These are phyloP conservation scores for Epizoanthus rinbou DNA, from an alignment of 92 coral and sea anemone genomes.

Conservation along the genomic window DNA sequence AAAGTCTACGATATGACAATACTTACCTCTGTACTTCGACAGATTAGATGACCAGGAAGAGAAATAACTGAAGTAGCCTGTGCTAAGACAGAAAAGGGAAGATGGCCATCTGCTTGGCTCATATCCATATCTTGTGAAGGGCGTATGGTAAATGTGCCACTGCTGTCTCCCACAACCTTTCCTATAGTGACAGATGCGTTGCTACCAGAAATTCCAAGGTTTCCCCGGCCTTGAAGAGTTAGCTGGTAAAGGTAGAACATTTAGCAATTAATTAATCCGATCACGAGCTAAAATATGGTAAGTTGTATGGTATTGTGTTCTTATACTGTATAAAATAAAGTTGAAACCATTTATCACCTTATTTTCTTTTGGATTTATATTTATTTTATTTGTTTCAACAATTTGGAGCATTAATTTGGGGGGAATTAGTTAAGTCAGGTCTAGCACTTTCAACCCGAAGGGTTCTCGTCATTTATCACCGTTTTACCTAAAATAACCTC, in stretches of 20 bases:
- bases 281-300: too few species aligned
- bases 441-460: too few species aligned
- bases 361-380: too few species aligned
- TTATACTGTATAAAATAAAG: too few species aligned
- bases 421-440: too few species aligned
- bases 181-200: constrained; percentile 47
- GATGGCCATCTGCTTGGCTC: constrained; percentile 52
- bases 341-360: too few species aligned
- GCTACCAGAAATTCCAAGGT: constrained; percentile 56
- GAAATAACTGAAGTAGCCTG: constrained; percentile 50
- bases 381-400: too few species aligned
- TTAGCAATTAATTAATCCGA: not conserved
- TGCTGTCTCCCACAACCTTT: constrained; percentile 63
- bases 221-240: constrained; percentile 52
- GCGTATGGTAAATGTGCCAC: constrained; percentile 59
- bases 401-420: too few species aligned
- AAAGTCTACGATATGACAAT: not conserved
- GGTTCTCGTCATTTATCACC: too few species aligned
- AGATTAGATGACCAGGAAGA: constrained; percentile 56
- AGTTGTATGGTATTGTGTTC: too few species aligned
- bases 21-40: constrained; percentile 58
- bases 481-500: too few species aligned
- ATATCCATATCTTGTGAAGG: constrained; percentile 60
- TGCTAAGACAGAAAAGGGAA: constrained; percentile 61
- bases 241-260: constrained; percentile 37